A percentile compares a stretch with the other conserved stretches of the same genome.
Conservation (phyloP, 1,140 invertebrate species). For the Aphidius gifuensis region DNA sequence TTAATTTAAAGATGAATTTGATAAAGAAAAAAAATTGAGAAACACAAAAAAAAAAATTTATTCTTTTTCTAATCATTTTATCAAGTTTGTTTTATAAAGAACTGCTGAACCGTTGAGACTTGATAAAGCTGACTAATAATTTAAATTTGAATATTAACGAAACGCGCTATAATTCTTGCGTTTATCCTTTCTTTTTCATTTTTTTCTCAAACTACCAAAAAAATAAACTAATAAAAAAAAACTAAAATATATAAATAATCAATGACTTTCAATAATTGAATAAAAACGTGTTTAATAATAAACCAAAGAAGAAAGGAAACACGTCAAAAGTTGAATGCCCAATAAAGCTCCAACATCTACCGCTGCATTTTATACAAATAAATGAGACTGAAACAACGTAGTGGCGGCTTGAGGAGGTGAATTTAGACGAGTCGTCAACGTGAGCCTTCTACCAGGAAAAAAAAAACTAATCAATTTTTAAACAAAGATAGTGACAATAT, state of each 20-base stretch:
- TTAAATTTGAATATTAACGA: too few relatives aligned
- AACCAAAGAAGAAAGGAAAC: slow-evolving; percentile 31
- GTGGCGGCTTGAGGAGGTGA: slow-evolving; percentile 26
- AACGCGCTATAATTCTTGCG: slow-evolving; percentile 14
- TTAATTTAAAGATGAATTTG: slow-evolving; percentile 10
- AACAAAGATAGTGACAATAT: slow-evolving; percentile 30
- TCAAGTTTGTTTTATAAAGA: too few relatives aligned
- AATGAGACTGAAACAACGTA: slow-evolving; percentile 45
- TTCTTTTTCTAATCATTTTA: too few relatives aligned
- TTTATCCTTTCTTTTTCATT: slow-evolving; percentile 30
- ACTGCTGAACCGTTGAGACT: too few relatives aligned
- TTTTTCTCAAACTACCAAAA: slow-evolving; percentile 20
- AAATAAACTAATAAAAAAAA: not conserved
- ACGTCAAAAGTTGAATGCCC: slow-evolving; percentile 42
- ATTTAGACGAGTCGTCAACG: slow-evolving; percentile 2
- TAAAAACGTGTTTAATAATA: slow-evolving; percentile 2
- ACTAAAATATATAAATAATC: slow-evolving; percentile 47
- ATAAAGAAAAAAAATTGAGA: not conserved
- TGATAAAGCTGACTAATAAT: too few relatives aligned
- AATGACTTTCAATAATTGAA: not conserved
- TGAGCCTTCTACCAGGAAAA: not conserved
- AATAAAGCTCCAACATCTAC: slow-evolving; percentile 46
- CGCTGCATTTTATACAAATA: slow-evolving; percentile 45
- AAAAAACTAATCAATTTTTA: slow-evolving; percentile 11
- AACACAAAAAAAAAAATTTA: too few relatives aligned